Conservation (phyloP, 92 coral and sea anemone genomes). For the Blastomussa wellsi region DNA sequence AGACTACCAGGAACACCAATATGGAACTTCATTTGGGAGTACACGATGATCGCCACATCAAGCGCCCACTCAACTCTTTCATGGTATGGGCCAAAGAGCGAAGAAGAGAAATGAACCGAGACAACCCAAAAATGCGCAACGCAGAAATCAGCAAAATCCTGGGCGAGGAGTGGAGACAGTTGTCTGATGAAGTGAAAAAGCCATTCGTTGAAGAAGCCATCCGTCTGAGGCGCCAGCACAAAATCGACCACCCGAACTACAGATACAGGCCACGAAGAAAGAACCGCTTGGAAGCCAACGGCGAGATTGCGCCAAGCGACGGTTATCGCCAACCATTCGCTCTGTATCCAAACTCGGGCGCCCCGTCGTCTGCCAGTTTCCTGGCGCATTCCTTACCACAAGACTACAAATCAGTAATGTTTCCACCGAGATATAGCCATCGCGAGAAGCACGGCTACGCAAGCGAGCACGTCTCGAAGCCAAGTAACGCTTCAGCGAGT, state of each 20-base stretch:
- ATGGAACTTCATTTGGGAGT: constrained; percentile 30
- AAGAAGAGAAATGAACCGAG: constrained; percentile 76
- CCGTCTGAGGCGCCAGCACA: constrained; percentile 81
- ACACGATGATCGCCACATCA: constrained; percentile 69
- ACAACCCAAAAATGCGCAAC: constrained; percentile 93
- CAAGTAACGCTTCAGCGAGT: constrained; percentile 23
- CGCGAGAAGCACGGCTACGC: constrained; percentile 24
- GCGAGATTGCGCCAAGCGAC: constrained; percentile 12
- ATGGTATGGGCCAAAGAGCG: constrained; percentile 94
- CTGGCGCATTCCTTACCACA: constrained; percentile 37
- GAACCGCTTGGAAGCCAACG: constrained; percentile 51
- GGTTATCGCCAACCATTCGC: constrained; percentile 33
- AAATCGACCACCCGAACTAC: constrained; percentile 85
- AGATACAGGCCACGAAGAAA: constrained; percentile 87
- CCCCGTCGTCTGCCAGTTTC: constrained; percentile 26
- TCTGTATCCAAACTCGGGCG: constrained; percentile 38
- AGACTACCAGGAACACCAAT: constrained; percentile 22
- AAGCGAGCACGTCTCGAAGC: constrained; percentile 33
- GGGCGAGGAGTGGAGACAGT: constrained; percentile 87
- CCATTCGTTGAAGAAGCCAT: constrained; percentile 87
- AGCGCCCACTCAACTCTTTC: constrained; percentile 87
- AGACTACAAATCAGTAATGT: constrained; percentile 38
- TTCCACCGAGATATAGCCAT: constrained; percentile 24
- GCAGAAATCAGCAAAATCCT: constrained; percentile 90
- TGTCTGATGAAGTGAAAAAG: constrained; percentile 75